phyloP scores from a whole-genome alignment of 1,140 invertebrate genomes.

The Bombus difficillimus region DNA sequence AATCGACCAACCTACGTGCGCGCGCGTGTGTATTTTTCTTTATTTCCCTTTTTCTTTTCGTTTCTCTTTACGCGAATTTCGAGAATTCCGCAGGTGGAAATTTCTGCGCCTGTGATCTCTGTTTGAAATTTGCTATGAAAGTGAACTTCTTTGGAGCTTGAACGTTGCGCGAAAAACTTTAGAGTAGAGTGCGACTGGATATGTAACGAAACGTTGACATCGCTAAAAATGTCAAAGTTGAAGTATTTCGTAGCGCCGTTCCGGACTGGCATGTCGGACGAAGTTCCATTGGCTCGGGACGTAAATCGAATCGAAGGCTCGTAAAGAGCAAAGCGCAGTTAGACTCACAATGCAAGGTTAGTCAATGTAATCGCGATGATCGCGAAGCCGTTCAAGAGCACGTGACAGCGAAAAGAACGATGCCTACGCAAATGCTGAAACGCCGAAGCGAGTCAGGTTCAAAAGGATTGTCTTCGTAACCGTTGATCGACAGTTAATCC shows the following conservation, averaged over 20 bases:
- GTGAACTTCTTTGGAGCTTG: too few relatives aligned
- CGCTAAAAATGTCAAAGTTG: background rate
- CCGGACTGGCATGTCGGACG: too few relatives aligned
- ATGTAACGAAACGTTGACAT: background rate
- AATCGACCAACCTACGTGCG: slow-evolving; percentile 12
- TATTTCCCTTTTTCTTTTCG: background rate
- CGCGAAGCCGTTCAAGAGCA: background rate
- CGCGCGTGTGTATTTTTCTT: background rate
- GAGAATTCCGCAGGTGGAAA: background rate
- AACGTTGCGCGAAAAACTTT: too few relatives aligned
- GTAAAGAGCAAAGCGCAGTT: background rate
- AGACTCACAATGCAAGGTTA: slow-evolving; percentile 40
- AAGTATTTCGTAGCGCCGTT: background rate
- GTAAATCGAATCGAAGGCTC: background rate
- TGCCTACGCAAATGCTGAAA: slow-evolving; percentile 30
- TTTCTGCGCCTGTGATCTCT: background rate
- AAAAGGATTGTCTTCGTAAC: background rate
- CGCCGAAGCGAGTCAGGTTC: slow-evolving; percentile 1
- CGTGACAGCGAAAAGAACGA: background rate
- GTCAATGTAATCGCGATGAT: slow-evolving; percentile 31
- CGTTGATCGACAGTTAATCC: background rate
- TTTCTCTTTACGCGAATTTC: background rate
- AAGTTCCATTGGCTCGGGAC: background rate
- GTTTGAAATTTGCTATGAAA: too few relatives aligned
- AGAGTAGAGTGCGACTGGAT: too few relatives aligned